Base-by-base conservation (phyloP, 2,888 invertebrate genomes). In the Cenopis cana region DNA sequence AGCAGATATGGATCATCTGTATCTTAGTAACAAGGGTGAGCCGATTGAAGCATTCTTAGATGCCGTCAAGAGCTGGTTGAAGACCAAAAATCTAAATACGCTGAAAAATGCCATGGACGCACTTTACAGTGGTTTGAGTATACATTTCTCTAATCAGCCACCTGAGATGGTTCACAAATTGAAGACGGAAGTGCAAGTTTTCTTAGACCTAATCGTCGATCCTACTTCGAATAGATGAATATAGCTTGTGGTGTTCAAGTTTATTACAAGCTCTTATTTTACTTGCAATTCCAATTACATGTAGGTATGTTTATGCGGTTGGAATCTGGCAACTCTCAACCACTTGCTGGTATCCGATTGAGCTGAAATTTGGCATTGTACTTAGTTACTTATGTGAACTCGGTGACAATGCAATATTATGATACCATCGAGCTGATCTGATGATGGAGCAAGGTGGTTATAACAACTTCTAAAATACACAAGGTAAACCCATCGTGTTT, bases 201-300 rank as follows among this genome's bases (percentile, higher is more conserved):
- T 90, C 76, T 78, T 90, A 68, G 88, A 86, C 75, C 76, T 89
- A 33, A 85, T 86, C 2, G 82, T 84, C n/a, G 46, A n/a, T 69
- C 76, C 80, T 54, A 74, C 56, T 68, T 11, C 50, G 24, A 49
- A 36, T 62, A 61, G 54, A 24, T n/a, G 49, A 61, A 12, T 17
- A 3, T 20, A 46, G 14, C 17, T 50, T 50, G 5, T 17, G 10
- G 17, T 18, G 11, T 50, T 24, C n/a, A n/a, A n/a, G n/a, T n/a
- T 5, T 41, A 41, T 12, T 41, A 2, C 1, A 17, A n/a, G 1
- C 3, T 50, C 9, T 5, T 29, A 9, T 3, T 50, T n/a, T 50
- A 41, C 0, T 4, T 4, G 38, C 29, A 29, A 41, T 4, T 12
- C 4, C 12, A 29, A 14, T 3, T 5, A 14, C 12, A 41, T 5